phyloP scores from a whole-genome alignment of 2,888 invertebrate genomes.

The Drosophila paucipuncta region DNA sequence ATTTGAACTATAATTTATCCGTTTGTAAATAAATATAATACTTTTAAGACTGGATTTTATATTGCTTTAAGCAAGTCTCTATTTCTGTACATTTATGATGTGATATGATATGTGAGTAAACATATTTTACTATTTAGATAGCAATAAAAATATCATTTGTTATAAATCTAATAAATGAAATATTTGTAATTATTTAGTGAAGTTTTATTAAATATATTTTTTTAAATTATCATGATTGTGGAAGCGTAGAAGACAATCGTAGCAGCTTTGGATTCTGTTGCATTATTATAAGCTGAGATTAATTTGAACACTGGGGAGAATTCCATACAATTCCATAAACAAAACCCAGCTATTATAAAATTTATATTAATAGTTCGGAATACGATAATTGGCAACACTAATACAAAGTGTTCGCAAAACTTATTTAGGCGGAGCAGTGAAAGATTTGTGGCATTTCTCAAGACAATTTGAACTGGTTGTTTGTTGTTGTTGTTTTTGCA shows the following conservation, averaged over 20 bases:
- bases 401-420: constrained; percentile 16
- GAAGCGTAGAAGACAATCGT: neutral
- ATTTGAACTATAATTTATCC: neutral
- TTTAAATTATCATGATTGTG: neutral
- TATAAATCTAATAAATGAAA: neutral
- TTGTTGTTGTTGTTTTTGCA: constrained; percentile 10
- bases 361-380: neutral
- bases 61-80: neutral
- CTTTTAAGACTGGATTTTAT: neutral
- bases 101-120: too few relatives aligned
- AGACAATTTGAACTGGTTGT: constrained; percentile 16
- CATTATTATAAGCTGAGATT: neutral
- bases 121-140: neutral
- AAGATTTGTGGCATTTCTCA: constrained; percentile 41
- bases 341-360: neutral
- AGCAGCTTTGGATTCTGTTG: neutral
- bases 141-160: neutral
- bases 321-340: neutral
- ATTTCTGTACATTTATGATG: neutral
- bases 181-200: neutral
- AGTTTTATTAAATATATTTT: neutral
- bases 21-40: neutral
- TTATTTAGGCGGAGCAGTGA: constrained; percentile 50
- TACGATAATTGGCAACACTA: neutral
- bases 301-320: neutral